Percentiles rank a stretch among this genome's conserved stretches.
These are phyloP conservation scores for Riparia riparia DNA, from an alignment of 2,113 vertebrate species.

Conservation along the genomic window DNA sequence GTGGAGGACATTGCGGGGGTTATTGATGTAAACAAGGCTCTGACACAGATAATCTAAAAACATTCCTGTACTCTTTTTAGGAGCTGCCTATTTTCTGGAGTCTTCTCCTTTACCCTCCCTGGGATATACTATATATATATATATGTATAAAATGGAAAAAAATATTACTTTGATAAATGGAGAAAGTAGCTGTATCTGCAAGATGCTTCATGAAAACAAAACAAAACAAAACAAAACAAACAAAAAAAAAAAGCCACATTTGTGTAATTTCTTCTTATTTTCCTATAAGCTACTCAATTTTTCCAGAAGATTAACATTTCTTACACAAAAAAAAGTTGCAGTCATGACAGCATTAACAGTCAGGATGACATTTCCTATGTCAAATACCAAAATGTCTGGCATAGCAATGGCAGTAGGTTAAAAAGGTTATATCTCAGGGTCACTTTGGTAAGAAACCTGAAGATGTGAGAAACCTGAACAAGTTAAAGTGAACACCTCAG, in stretches of 20 bases:
- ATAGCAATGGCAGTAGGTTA: not conserved
- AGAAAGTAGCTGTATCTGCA: not conserved
- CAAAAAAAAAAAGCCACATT: not conserved
- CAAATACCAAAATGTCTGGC: not conserved
- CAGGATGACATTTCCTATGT: not conserved
- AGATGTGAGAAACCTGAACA: not conserved
- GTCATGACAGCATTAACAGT: not conserved
- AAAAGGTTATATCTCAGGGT: not conserved
- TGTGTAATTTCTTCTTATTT: not conserved
- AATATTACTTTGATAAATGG: not conserved
- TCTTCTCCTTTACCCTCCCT: accelerated
- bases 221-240: no score
- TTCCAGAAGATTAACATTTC: not conserved
- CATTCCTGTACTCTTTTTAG: not conserved
- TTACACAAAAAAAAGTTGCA: not conserved
- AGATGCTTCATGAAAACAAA: not conserved
- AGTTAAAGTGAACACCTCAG: not conserved
- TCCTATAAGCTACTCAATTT: not conserved
- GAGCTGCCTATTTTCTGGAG: not conserved
- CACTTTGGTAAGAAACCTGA: not conserved
- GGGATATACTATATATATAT: not conserved
- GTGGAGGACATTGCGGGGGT: not conserved
- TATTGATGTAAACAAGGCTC: not conserved
- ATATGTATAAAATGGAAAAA: no score
- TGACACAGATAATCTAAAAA: not conserved